phyloP scores from a whole-genome alignment of 2,113 vertebrate species.

The Ptilonorhynchus violaceus region DNA sequence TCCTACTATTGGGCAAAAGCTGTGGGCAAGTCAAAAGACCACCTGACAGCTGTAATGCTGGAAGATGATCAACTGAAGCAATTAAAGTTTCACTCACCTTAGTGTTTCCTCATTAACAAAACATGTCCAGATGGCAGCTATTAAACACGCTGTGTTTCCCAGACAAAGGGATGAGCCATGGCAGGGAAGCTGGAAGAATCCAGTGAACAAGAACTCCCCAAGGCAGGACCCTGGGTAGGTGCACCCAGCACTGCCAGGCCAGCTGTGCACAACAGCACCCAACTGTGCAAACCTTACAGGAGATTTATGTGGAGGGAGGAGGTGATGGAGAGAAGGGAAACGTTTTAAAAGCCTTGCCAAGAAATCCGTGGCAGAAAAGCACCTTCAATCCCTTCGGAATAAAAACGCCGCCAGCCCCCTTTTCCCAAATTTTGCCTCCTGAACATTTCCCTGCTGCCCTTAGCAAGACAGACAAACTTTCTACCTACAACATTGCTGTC shows the following conservation, averaged over 20 bases:
- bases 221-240: not conserved
- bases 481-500: slow-evolving; percentile 78
- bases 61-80: not conserved
- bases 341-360: not conserved
- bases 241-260: not conserved
- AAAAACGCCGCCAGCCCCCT: not conserved
- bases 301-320: not conserved
- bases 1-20: not conserved
- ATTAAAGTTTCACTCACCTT: not conserved
- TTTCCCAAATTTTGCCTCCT: not conserved
- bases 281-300: not conserved
- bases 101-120: not conserved
- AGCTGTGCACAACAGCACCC: not conserved
- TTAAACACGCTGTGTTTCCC: not conserved
- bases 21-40: not conserved
- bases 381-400: not conserved
- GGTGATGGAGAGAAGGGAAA: not conserved
- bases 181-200: not conserved
- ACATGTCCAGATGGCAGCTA: not conserved
- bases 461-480: not conserved
- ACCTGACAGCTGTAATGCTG: not conserved
- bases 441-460: not conserved
- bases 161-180: not conserved
- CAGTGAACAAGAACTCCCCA: not conserved
- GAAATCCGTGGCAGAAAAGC: not conserved